Conservation (phyloP, 2,888 invertebrate genomes). For the Gnatocerus cornutus region DNA sequence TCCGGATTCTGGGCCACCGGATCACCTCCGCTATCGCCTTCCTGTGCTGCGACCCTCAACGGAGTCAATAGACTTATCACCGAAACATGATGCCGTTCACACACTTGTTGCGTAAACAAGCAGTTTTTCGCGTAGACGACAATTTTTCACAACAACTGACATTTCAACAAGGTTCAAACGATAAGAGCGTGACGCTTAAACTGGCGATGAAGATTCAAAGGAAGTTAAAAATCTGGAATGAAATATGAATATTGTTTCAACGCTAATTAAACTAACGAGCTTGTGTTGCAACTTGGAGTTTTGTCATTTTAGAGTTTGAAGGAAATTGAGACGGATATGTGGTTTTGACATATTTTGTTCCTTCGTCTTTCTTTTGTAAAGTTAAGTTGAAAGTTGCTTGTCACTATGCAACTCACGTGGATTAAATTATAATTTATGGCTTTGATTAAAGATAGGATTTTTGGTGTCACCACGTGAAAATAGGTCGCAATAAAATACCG, state of each 20-base stretch:
- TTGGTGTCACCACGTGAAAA: not conserved
- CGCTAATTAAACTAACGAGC: not conserved
- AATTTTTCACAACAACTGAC: constrained; percentile 41
- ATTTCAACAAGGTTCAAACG: constrained; percentile 44
- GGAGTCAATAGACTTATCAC: constrained; percentile 48
- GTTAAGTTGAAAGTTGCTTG: constrained; percentile 13
- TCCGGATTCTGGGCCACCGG: constrained; percentile 56
- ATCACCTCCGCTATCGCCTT: constrained; percentile 53
- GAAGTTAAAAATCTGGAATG: not conserved
- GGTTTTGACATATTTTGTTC: not conserved
- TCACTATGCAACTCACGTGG: constrained; percentile 13
- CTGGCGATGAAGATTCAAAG: not conserved
- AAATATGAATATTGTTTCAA: not conserved
- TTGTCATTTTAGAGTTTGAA: not conserved
- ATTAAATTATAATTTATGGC: not conserved
- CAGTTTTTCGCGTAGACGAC: constrained; percentile 7
- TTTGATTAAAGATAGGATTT: not conserved
- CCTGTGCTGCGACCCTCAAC: constrained; percentile 48
- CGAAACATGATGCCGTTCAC: constrained; percentile 29
- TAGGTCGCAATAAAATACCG: not conserved
- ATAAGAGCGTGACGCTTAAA: constrained; percentile 8
- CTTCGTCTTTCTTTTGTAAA: not conserved
- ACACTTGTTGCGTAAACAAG: constrained; percentile 29
- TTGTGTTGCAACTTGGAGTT: constrained; percentile 13
- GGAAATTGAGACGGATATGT: not conserved